A percentile compares a stretch with the other conserved stretches of the same genome.
These are phyloP conservation scores for Archivesica marissinica DNA, from an alignment of 1,140 invertebrate species.

Conservation along the genomic window DNA sequence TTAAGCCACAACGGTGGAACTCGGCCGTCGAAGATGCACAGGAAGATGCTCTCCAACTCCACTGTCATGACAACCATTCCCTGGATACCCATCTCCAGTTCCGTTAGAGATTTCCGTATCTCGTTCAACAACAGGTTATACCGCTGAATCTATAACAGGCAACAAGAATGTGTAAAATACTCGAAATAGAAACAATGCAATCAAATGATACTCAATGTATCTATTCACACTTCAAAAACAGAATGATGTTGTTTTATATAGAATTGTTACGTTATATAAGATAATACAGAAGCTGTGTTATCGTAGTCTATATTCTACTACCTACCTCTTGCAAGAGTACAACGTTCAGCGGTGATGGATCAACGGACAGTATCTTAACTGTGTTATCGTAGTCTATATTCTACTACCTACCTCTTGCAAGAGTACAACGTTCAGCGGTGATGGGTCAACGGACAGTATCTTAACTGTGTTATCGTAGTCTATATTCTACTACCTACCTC, in stretches of 20 bases:
- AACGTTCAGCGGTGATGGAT: conserved; percentile 91
- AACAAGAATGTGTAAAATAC: background rate
- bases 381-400: conserved; percentile 91
- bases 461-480: conserved; percentile 90
- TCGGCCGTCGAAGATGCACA: conserved; percentile 90
- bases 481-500: conserved; percentile 88
- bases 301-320: too few species aligned
- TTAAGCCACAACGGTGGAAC: conserved; percentile 91
- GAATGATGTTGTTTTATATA: too few species aligned
- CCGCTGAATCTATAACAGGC: conserved; percentile 83
- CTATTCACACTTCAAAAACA: too few species aligned
- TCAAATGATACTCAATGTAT: too few species aligned
- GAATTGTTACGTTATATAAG: too few species aligned
- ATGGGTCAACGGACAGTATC: conserved; percentile 89
- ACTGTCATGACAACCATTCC: conserved; percentile 93
- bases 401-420: conserved; percentile 89
- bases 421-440: conserved; percentile 91
- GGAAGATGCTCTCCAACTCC: conserved; percentile 92
- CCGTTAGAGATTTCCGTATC: conserved; percentile 86
- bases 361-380: conserved; percentile 88
- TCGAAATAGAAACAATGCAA: too few species aligned
- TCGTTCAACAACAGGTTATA: conserved; percentile 87
- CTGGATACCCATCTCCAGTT: conserved; percentile 91
- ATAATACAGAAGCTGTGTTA: too few species aligned
- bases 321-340: conserved; percentile 92